Evolutionary conservation across 2,797 vertebrate genomes (phyloP), one percentile per base, ranked within the genome.

Genomic region (Pyrrhura leucotis): DNA sequence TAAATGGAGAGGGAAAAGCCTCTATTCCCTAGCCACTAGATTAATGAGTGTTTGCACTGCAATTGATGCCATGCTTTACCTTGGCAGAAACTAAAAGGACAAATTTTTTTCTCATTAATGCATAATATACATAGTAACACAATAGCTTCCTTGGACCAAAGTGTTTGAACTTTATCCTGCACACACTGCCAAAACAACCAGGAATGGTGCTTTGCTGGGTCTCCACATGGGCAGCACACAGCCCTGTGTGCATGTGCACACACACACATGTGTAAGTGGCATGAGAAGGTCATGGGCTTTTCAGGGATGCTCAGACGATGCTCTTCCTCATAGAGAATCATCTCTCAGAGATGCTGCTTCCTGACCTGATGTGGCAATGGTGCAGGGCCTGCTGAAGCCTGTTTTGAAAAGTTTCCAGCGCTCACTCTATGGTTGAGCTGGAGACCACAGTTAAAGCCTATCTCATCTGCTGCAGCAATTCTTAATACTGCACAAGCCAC

Each of bases 181-280:
- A 18, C 28, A 2, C 0, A 0, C 47, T 63, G 69, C 68, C 59
- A 50, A 29, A 76, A 77, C 72, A 47, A 22, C 29, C 25, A 10
- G 26, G 72, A 59, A 14, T 3, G 18, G 44, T 4, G 5, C 26
- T 75, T 37, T 45, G 68, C 59, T 37, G 77, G 45, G 13, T 45
- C 40, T 74, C 59, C 48, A 15, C 25, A 0, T 4, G 44, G 37
- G 20, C 39, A 23, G 80, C 62, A 20, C 25, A 6, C 63, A 67
- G 76, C 67, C 19, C 39, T 4, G n/a, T 3, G 45, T 35, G 68
- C 3, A 5, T 2, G 14, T 48, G n/a, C 74, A 39, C 42, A 5
- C 63, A 47, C 68, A 6, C 23, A 0, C 3, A 0, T 2, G 45
- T 31, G 54, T 13, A 21, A 78, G 51, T 3, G 2, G 33, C 6